Evolutionary conservation across 2,113 vertebrate species (phyloP), one percentile per base, ranked within the genome.

Genomic region (Laticauda colubrina): DNA sequence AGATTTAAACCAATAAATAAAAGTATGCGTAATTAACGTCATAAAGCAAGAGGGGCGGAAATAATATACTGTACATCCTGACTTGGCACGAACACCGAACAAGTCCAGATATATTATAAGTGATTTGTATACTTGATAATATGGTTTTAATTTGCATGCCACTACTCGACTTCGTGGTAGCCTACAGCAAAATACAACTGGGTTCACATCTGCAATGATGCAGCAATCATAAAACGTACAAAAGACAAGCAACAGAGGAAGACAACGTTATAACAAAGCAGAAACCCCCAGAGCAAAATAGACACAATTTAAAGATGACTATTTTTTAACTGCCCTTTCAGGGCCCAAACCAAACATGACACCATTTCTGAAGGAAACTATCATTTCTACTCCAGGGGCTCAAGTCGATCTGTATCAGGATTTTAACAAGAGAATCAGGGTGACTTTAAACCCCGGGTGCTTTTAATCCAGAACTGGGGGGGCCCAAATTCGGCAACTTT

Each of bases 1-100:
- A 90, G 12, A 90, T 87, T 51, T 6, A 86, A 93, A 59, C 18
- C 9, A 86, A 61, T 90, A 86, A 93, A 93, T 92, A 90, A 85
- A 61, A 51, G 26, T 57, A 53, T 59, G 88, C 29, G n/a, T 45
- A 64, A 29, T 55, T 90, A 86, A 45, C 9, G n/a, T 61, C 56
- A 29, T n/a, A 34, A n/a, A 64, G 29, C 10, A 26, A 51, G 81
- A 3, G 45, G 85, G 45, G 56, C 34, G 29, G 26, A 26, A 91
- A 89, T 56, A 57, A 12, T n/a, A 43, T 26, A 12, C 51, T 53
- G 11, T 12, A 26, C 39, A 14, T 43, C 88, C 34, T 86, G 92
- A 90, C 56, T 90, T 61, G 81, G 89, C 92, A 86, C 12, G 92
- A 23, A 61, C 3, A 5, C 1, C 1, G 29, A 39, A 5, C 43